phyloP scores from a whole-genome alignment of 1,140 invertebrate species.

The Drosophila nigromelanica region DNA sequence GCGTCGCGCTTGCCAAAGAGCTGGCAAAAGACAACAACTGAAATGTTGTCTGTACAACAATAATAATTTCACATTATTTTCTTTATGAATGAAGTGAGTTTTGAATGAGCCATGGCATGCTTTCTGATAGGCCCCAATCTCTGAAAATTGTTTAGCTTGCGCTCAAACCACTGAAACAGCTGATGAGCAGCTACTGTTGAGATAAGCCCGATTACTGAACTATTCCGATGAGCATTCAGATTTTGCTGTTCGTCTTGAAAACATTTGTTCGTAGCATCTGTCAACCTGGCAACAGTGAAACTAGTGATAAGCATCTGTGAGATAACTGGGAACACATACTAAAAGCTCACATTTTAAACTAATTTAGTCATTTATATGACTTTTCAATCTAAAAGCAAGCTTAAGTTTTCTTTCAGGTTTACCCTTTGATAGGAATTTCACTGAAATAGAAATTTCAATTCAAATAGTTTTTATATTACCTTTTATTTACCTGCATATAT shows the following conservation, averaged over 20 bases:
- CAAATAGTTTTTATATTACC: no score
- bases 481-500: no score
- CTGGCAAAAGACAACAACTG: conserved; percentile 9
- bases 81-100: conserved; percentile 40
- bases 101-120: conserved; percentile 22
- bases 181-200: conserved; percentile 16
- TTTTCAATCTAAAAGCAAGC: not conserved
- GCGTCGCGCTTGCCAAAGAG: conserved; percentile 44
- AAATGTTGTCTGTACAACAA: conserved; percentile 41
- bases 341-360: not conserved
- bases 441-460: not conserved
- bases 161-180: conserved; percentile 8
- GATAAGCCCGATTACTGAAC: conserved; percentile 9
- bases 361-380: not conserved
- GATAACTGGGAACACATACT: conserved; percentile 1
- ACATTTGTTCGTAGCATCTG: not conserved
- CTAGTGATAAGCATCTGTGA: conserved; percentile 18
- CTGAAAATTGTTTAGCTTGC: conserved; percentile 19
- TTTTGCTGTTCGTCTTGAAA: not conserved
- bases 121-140: not conserved
- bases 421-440: no score
- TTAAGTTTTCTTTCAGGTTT: not conserved
- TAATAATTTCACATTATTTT: conserved; percentile 65
- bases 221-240: not conserved
- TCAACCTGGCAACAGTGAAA: conserved; percentile 23